A percentile compares a stretch with the other conserved stretches of the same genome.
These are phyloP conservation scores for Meleagris gallopavo DNA, from an alignment of 2,113 vertebrate genomes.

Conservation along the genomic window DNA sequence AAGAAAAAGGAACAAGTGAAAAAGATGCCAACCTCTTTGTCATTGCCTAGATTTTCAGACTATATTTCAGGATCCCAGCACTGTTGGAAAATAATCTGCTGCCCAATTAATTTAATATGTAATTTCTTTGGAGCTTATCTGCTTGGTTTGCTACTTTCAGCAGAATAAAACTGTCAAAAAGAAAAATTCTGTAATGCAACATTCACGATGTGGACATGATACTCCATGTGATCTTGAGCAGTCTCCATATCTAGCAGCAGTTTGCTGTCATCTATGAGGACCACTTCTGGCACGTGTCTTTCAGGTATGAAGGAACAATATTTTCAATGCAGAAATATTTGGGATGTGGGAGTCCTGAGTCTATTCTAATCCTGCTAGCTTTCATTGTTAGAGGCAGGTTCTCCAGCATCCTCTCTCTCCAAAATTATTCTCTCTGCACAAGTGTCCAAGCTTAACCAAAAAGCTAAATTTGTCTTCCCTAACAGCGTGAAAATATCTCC, in stretches of 20 bases:
- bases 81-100: neutral
- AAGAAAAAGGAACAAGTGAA: neutral
- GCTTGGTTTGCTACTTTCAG: neutral
- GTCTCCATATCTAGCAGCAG: neutral
- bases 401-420: neutral
- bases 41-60: neutral
- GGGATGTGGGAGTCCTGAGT: neutral
- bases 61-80: neutral
- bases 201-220: fast-evolving
- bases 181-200: fast-evolving
- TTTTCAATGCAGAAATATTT: neutral
- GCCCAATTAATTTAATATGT: neutral
- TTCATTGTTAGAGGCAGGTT: neutral
- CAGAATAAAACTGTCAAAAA: neutral
- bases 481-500: neutral
- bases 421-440: neutral
- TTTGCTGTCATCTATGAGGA: neutral
- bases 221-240: neutral
- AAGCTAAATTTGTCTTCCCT: neutral
- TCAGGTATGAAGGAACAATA: neutral
- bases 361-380: neutral
- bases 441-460: neutral
- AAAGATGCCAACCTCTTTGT: neutral
- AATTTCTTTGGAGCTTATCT: neutral
- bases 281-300: fast-evolving